A percentile compares a stretch with the other conserved stretches of the same genome.
phyloP scores from a whole-genome alignment of 2,888 invertebrate genomes.

The Cetonia aurata region DNA sequence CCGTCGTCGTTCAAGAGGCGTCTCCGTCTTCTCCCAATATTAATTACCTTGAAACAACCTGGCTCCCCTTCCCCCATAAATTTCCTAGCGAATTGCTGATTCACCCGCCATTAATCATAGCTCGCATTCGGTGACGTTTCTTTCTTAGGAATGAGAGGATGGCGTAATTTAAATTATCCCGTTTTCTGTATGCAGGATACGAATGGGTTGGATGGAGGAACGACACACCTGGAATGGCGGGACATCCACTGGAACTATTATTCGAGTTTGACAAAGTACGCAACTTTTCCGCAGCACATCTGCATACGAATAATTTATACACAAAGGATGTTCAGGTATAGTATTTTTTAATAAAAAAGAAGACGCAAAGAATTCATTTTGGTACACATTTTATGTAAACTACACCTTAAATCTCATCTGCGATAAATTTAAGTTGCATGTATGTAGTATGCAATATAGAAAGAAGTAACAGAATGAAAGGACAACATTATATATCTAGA shows the following conservation, averaged over 20 bases:
- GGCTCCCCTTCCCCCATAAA: slow-evolving; percentile 51
- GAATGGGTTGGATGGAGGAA: slow-evolving; percentile 90
- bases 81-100: slow-evolving; percentile 57
- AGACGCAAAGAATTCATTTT: background rate
- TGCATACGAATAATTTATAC: slow-evolving; percentile 84
- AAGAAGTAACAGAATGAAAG: no score
- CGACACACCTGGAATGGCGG: slow-evolving; percentile 73
- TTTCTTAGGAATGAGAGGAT: slow-evolving; percentile 22
- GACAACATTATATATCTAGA: no score
- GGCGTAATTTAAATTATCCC: slow-evolving; percentile 42
- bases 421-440: background rate
- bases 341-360: slow-evolving; percentile 22
- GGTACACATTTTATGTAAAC: slow-evolving; percentile 1
- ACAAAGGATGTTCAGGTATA: slow-evolving; percentile 80
- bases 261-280: slow-evolving; percentile 84
- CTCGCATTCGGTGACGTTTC: slow-evolving; percentile 44
- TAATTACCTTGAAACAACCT: slow-evolving; percentile 48
- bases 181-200: slow-evolving; percentile 70
- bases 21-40: slow-evolving; percentile 40
- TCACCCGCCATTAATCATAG: slow-evolving; percentile 58
- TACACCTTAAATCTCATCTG: background rate
- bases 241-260: slow-evolving; percentile 78
- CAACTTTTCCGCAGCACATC: slow-evolving; percentile 80
- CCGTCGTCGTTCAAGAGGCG: slow-evolving; percentile 51
- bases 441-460: no score